Evolutionary conservation across 1,140 invertebrate genomes (phyloP), one percentile per base, ranked within the genome.

Genomic region (Reticulitermes speratus): DNA sequence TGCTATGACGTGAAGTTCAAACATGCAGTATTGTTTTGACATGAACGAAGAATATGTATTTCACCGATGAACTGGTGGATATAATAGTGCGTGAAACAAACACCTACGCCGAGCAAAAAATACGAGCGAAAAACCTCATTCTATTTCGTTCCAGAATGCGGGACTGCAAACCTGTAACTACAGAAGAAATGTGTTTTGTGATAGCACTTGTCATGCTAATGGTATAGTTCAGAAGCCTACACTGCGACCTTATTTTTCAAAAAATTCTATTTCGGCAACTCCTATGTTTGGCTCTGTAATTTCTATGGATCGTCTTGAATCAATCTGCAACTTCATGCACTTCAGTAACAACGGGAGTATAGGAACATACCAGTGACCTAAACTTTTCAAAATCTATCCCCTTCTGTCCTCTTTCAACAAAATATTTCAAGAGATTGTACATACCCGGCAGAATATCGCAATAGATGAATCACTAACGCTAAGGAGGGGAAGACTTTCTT

Each of bases 311-410:
- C 1, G 82, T 9, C 8, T 82, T n/a, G 82, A 82, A 44, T 5
- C 30, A 12, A 9, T 82, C 21, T 82, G 82, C 30, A 82, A 25
- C 5, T 38, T 38, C 38, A 38, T 82, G 14, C 3, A n/a, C n/a
- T 82, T 82, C n/a, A 14, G 2, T 8, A 32, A 82, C 30, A 82
- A 32, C 9, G 25, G 3, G 6, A 30, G 19, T 1, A 38, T 16
- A 82, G 30, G 30, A 14, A 30, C 21, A 30, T 82, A 82, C 44
- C 21, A 38, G 19, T 7, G 32, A 9, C 44, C 21, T 9, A 82
- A 82, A 38, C 82, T 82, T 82, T 32, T 30, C 30, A 82, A 82
- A 82, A 82, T 82, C 21, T 82, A 82, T 82, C 82, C 82, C 21
- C 2, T 82, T 23, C 21, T 82, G 9, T 82, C 82, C 30, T 30